phyloP scores from a whole-genome alignment of 2,797 vertebrate species.

The Scyliorhinus canicula region DNA sequence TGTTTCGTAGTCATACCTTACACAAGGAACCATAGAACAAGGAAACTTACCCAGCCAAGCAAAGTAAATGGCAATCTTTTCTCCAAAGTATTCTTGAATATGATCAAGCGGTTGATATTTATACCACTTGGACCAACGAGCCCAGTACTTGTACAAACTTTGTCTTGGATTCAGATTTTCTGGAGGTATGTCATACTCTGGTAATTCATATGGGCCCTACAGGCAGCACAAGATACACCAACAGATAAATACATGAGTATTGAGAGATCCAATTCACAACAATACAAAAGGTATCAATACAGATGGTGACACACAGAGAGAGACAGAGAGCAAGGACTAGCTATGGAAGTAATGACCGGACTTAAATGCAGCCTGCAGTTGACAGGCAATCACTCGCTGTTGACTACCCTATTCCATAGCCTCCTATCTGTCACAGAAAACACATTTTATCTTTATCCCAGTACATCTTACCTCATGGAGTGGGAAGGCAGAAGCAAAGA shows the following conservation, averaged over 20 bases:
- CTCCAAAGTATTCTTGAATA: slow-evolving; percentile 70
- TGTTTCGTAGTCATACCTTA: not conserved
- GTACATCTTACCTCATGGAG: slow-evolving; percentile 58
- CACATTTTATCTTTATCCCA: not conserved
- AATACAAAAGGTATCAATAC: not conserved
- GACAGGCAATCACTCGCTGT: not conserved
- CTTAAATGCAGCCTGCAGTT: not conserved
- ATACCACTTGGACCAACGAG: slow-evolving; percentile 68
- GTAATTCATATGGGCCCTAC: slow-evolving; percentile 61
- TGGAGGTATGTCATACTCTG: slow-evolving; percentile 48
- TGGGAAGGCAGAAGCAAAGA: slow-evolving; percentile 63
- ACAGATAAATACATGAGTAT: not conserved
- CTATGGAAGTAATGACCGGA: not conserved
- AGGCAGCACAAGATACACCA: slow-evolving; percentile 14
- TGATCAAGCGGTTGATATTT: slow-evolving; percentile 73
- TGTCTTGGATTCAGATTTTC: slow-evolving; percentile 66
- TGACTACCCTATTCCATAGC: not conserved
- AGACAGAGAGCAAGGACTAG: not conserved
- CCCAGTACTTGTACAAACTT: slow-evolving; percentile 67
- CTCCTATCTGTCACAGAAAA: not conserved
- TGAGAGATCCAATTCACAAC: not conserved
- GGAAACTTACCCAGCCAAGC: slow-evolving; percentile 66
- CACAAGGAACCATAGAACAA: not conserved
- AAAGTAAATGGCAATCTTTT: slow-evolving; percentile 72
- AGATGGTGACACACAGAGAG: not conserved